Percentiles rank a stretch among this genome's conserved stretches.
Conservation (phyloP, 2,888 invertebrate genomes). For the Noctuana brunneofusca region DNA sequence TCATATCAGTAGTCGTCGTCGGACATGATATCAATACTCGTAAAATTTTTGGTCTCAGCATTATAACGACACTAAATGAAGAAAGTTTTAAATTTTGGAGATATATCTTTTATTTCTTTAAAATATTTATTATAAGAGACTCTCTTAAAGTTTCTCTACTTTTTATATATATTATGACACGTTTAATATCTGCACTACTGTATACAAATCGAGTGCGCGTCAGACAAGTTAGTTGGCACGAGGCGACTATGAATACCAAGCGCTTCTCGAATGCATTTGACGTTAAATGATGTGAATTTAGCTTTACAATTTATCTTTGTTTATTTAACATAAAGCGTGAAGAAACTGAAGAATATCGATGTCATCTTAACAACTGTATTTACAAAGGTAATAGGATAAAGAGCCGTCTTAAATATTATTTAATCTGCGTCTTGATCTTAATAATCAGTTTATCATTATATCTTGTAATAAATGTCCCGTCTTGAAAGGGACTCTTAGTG, state of each 20-base stretch:
- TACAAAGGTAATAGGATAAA: not conserved
- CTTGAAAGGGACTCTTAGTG: not conserved
- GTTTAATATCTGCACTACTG: no score
- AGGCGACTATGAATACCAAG: conserved; percentile 35
- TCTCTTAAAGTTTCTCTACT: no score
- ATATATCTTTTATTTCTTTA: no score
- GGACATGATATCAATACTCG: no score
- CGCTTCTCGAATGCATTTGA: conserved; percentile 26
- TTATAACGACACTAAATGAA: no score
- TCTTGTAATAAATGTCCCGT: not conserved
- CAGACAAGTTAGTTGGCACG: conserved; percentile 33
- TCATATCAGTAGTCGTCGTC: no score
- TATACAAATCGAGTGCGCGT: not conserved
- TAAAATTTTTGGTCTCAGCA: no score
- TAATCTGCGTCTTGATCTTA: no score
- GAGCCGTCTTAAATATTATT: not conserved
- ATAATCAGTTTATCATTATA: not conserved
- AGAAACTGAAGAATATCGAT: not conserved
- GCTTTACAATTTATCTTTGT: conserved; percentile 6
- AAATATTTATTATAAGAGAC: no score
- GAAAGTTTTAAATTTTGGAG: no score
- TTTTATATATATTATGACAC: no score
- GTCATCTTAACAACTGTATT: no score
- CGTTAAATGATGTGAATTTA: conserved; percentile 36
- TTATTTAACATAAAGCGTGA: not conserved